Conservation (phyloP, 2,797 vertebrate genomes). For the Etheostoma nigrum region DNA sequence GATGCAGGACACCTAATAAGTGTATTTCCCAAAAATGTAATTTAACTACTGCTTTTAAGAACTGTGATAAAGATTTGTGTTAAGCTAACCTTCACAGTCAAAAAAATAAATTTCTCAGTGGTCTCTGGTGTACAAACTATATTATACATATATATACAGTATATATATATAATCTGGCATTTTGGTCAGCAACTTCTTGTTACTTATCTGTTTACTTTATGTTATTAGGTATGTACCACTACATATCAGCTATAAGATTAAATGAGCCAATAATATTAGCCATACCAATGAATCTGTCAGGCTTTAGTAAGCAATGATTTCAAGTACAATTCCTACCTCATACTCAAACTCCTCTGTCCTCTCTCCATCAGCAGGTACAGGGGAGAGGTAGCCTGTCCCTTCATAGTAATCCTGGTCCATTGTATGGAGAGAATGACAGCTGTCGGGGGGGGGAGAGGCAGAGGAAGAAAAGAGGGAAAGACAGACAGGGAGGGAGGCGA, state of each 20-base stretch:
- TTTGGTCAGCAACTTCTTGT: neutral
- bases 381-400: conserved; percentile 93
- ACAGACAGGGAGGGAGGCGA: conserved; percentile 11
- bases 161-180: neutral
- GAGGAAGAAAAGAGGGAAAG: conserved; percentile 23
- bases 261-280: neutral
- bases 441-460: conserved; percentile 69
- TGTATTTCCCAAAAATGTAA: too few species aligned
- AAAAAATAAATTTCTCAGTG: neutral
- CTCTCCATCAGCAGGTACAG: conserved; percentile 90
- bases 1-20: too few species aligned
- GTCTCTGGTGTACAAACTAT: neutral
- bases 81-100: neutral
- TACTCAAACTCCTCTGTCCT: conserved; percentile 96
- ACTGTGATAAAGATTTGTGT: neutral
- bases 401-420: conserved; percentile 95
- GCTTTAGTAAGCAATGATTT: neutral
- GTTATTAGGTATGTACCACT: too few species aligned
- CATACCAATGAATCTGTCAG: neutral
- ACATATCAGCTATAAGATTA: neutral
- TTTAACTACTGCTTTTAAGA: neutral
- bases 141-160: too few species aligned
- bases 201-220: neutral
- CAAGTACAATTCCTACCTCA: conserved; percentile 88
- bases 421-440: conserved; percentile 96